Conservation (phyloP, 1,140 invertebrate genomes). For the Heliothis subflexa region DNA sequence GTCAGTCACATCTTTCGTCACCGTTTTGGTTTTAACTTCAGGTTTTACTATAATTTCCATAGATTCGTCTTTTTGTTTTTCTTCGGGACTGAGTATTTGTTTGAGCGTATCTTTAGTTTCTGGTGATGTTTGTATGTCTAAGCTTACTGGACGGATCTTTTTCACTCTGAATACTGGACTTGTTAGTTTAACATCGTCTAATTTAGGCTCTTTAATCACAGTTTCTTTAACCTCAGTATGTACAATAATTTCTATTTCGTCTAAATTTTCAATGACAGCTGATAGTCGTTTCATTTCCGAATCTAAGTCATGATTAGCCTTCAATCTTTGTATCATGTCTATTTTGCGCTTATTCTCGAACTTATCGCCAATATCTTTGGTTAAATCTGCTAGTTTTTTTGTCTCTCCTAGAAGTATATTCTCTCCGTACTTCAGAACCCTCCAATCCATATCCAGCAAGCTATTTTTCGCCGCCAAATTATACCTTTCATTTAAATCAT, state of each 20-base stretch:
- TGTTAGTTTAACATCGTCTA: conserved; percentile 63
- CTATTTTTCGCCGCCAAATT: conserved; percentile 76
- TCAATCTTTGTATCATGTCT: conserved; percentile 61
- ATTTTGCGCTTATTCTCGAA: conserved; percentile 69
- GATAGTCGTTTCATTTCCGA: conserved; percentile 79
- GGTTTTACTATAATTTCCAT: conserved; percentile 61
- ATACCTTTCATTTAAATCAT: conserved; percentile 73
- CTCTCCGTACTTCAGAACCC: conserved; percentile 83
- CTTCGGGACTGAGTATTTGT: conserved; percentile 52
- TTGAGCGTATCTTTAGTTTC: conserved; percentile 40
- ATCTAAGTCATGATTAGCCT: conserved; percentile 75
- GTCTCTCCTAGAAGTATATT: conserved; percentile 82
- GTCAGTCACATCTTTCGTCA: conserved; percentile 21
- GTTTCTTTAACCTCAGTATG: conserved; percentile 62
- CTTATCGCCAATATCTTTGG: conserved; percentile 65
- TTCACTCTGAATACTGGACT: conserved; percentile 74
- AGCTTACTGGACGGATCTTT: conserved; percentile 76
- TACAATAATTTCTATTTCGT: conserved; percentile 64
- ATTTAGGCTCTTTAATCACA: conserved; percentile 56
- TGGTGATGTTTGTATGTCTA: conserved; percentile 51
- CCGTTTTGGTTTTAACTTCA: conserved; percentile 45
- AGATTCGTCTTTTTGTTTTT: conserved; percentile 57
- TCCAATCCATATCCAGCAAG: conserved; percentile 82
- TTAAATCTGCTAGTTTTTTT: conserved; percentile 77
- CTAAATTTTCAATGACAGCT: conserved; percentile 77